Evolutionary conservation across 1,140 invertebrate species (phyloP).

Genomic region (Musca domestica): DNA sequence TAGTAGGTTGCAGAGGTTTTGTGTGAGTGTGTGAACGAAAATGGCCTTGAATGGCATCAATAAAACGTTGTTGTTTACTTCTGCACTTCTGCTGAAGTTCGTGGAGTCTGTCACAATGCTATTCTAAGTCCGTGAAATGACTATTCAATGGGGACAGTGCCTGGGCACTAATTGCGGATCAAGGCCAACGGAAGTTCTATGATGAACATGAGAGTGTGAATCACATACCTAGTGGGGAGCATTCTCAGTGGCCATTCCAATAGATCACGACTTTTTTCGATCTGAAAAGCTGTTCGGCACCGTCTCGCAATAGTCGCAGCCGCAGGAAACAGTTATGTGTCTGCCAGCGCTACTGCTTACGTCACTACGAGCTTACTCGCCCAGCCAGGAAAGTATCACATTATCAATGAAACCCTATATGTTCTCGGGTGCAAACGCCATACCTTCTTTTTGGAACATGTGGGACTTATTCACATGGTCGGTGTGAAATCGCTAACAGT

Average conservation of each 20-base stretch:
- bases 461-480: neutral
- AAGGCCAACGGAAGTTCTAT: slow-evolving; percentile 38
- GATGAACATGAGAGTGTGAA: too few relatives aligned
- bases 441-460: neutral
- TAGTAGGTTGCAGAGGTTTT: neutral
- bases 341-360: too few relatives aligned
- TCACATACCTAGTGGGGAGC: too few relatives aligned
- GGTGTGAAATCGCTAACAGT: too few relatives aligned
- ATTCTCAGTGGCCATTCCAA: too few relatives aligned
- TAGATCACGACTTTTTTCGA: too few relatives aligned
- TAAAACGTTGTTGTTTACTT: slow-evolving; percentile 9
- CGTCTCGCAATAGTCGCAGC: too few relatives aligned
- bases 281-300: too few relatives aligned
- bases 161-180: slow-evolving; percentile 36
- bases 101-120: neutral
- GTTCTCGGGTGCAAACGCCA: neutral
- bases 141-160: too few relatives aligned
- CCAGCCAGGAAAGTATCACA: slow-evolving; percentile 6
- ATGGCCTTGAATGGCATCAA: slow-evolving; percentile 23
- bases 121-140: too few relatives aligned
- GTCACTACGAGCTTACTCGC: too few relatives aligned
- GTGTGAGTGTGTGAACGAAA: neutral
- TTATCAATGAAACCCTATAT: slow-evolving; percentile 19
- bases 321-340: too few relatives aligned
- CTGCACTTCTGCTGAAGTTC: neutral